Conservation (phyloP, 2,797 vertebrate genomes). For the Labeo calbasu region DNA sequence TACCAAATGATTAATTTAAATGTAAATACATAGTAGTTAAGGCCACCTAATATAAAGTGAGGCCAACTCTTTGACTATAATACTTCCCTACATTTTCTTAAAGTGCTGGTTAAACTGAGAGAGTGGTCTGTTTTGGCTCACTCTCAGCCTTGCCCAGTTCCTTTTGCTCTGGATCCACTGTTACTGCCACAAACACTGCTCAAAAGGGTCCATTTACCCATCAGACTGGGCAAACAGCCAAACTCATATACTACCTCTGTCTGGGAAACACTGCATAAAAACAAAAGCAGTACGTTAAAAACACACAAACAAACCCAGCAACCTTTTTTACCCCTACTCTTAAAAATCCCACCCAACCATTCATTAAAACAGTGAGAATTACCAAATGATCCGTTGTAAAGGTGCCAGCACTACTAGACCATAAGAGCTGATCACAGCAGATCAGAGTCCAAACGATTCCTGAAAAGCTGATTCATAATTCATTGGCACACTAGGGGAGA, state of each 20-base stretch:
- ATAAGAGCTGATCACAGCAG: slow-evolving; percentile 42
- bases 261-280: background rate
- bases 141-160: slow-evolving; percentile 11
- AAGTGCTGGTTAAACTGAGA: background rate
- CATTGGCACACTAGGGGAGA: slow-evolving; percentile 1
- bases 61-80: background rate
- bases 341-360: slow-evolving; percentile 7
- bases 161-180: slow-evolving; percentile 4
- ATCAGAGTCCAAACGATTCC: slow-evolving; percentile 31
- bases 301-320: background rate
- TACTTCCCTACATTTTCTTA: background rate
- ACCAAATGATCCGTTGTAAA: slow-evolving; percentile 3
- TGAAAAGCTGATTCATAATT: slow-evolving; percentile 48
- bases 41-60: too few species aligned
- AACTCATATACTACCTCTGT: background rate
- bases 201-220: slow-evolving; percentile 13
- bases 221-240: slow-evolving; percentile 39
- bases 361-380: background rate
- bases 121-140: slow-evolving; percentile 4
- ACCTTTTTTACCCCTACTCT: background rate
- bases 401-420: background rate
- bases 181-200: slow-evolving; percentile 22
- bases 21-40: too few species aligned
- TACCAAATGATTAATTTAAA: too few species aligned
- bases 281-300: background rate